Base-by-base conservation (phyloP, 2,797 vertebrate genomes). In the Cossypha niveicapilla region DNA sequence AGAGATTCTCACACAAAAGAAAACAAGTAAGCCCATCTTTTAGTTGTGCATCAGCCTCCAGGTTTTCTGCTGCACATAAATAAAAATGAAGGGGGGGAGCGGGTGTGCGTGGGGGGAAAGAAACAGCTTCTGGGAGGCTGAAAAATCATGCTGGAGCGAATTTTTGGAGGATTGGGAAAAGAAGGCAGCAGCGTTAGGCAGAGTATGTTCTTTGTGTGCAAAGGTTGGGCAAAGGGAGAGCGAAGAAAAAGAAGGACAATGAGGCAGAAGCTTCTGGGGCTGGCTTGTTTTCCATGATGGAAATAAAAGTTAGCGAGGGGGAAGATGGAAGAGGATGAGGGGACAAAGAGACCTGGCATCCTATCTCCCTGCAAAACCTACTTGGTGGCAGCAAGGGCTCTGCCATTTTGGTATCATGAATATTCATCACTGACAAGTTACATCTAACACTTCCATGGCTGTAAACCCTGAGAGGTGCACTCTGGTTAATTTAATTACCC, bases 1-100 rank as follows among this genome's bases (percentile, higher is more conserved):
- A 99, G 99, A 99, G 99, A 98, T 98, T 98, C 98, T 98, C 98
- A 98, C 98, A 99, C 99, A 99, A 99, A 99, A 98, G 98, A 98
- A 98, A 99, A 99, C 99, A 99, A 99, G 99, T 98, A 99, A 99
- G 99, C 98, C 99, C 98, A 98, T 99, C 99, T 99, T 99, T 99
- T 98, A 98, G 98, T 98, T 97, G 99, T 98, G 99, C 99, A 98
- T 98, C 98, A 98, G 98, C 98, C 98, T 98, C 97, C 97, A 99
- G 98, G 98, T 98, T 99, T 98, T 98, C 98, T 97, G 96, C 98
- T 98, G 98, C 98, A 97, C 98, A 99, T 98, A 98, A 98, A 98
- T 98, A 98, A 98, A 98, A 98, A 98, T 97, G 96, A 98, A 97
- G 97, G 22, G 35, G n/a, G 56, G 17, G 50, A 22, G 68, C 1